A percentile compares a stretch with the other conserved stretches of the same genome.
Evolutionary conservation across 2,888 invertebrate genomes (phyloP).

Genomic region (Drosophila falleni): DNA sequence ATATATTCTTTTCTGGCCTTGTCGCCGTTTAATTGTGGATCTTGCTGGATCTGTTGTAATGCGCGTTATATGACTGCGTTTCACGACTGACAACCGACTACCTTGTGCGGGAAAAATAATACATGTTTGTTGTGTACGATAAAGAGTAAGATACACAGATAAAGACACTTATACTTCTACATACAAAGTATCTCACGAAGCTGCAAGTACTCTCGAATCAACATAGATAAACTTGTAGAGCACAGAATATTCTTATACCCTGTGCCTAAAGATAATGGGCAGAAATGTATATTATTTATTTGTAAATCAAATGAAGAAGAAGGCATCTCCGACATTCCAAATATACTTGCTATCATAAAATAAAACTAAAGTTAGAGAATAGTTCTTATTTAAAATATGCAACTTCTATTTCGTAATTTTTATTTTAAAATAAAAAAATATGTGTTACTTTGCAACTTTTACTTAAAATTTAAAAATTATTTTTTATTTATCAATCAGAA

Average conservation of each 20-base stretch:
- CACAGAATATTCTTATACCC: conserved; percentile 25
- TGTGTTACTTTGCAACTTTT: too few species aligned
- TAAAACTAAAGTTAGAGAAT: too few species aligned
- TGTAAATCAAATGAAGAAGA: neutral
- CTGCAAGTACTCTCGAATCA: conserved; percentile 27
- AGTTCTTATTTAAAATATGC: too few species aligned
- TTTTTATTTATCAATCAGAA: too few species aligned
- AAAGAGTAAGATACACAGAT: conserved; percentile 19
- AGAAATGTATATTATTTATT: neutral
- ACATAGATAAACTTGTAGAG: conserved; percentile 41
- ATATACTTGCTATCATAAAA: too few species aligned
- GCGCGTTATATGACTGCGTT: conserved; percentile 27
- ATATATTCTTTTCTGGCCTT: neutral
- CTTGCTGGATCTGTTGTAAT: conserved; percentile 24
- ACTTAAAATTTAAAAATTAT: too few species aligned
- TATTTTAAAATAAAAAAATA: too few species aligned
- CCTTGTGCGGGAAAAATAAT: conserved; percentile 20
- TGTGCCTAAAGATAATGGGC: neutral
- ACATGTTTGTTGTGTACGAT: conserved; percentile 18
- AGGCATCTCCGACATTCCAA: neutral
- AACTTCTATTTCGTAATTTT: too few species aligned
- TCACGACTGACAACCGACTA: conserved; percentile 27
- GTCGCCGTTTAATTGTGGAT: conserved; percentile 10
- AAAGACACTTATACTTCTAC: conserved; percentile 11
- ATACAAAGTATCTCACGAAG: conserved; percentile 23